These are phyloP conservation scores for Perognathus longimembris DNA, from an alignment of 2,113 vertebrate species.

Conservation along the genomic window DNA sequence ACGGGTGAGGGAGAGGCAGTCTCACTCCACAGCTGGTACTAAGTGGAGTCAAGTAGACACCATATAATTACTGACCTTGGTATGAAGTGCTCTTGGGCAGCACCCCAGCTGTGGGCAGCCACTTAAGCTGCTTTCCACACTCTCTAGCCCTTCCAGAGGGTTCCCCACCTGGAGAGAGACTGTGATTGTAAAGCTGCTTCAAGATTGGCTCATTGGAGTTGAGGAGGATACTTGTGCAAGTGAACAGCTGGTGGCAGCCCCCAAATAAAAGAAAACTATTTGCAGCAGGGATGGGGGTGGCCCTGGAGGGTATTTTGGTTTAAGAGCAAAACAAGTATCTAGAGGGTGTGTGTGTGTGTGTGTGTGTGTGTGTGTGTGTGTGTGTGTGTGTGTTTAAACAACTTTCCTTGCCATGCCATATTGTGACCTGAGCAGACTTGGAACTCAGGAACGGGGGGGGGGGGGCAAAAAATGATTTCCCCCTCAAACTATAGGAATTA, in stretches of 20 bases:
- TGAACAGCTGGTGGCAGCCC: slow-evolving; percentile 44
- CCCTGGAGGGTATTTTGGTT: background rate
- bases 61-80: slow-evolving; percentile 51
- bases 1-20: background rate
- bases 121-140: slow-evolving; percentile 33
- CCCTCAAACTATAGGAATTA: background rate
- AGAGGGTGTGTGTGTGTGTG: no score
- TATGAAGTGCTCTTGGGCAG: background rate
- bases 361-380: no score
- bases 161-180: slow-evolving; percentile 54
- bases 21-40: background rate
- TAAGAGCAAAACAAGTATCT: slow-evolving; percentile 31
- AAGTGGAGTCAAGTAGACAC: slow-evolving; percentile 50
- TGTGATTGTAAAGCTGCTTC: slow-evolving; percentile 46
- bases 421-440: background rate
- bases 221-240: slow-evolving; percentile 37
- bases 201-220: background rate
- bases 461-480: background rate
- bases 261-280: slow-evolving; percentile 45
- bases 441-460: background rate
- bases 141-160: background rate
- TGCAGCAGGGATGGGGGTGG: background rate
- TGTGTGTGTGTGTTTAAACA: background rate
- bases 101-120: background rate
- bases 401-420: background rate